These are phyloP conservation scores for Agrotis exclamationis DNA, from an alignment of 2,888 invertebrate genomes.

Conservation along the genomic window DNA sequence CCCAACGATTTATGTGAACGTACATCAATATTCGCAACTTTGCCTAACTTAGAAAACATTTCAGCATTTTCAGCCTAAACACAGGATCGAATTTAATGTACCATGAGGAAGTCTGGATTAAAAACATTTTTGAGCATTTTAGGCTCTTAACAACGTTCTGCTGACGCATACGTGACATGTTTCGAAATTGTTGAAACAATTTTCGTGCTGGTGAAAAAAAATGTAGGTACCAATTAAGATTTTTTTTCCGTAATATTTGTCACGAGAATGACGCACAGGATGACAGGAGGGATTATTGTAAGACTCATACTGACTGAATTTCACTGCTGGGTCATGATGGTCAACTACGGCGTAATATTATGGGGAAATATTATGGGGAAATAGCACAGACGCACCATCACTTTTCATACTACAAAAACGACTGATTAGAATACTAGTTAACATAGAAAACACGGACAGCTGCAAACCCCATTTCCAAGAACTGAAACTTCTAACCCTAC, in stretches of 20 bases:
- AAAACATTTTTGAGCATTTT: constrained; percentile 30
- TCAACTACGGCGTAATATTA: too few relatives aligned
- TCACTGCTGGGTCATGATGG: too few relatives aligned
- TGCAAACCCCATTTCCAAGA: too few relatives aligned
- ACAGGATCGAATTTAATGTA: constrained; percentile 38
- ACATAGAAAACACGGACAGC: too few relatives aligned
- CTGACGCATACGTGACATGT: constrained; percentile 21
- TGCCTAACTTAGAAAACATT: constrained; percentile 27
- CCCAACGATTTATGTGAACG: constrained; percentile 23
- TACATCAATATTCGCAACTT: constrained; percentile 40
- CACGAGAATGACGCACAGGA: too few relatives aligned
- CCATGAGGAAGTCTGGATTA: constrained; percentile 28
- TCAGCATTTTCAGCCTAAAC: constrained; percentile 22
- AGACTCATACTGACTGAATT: too few relatives aligned
- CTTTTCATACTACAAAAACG: too few relatives aligned
- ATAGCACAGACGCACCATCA: too few relatives aligned
- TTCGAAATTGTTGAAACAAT: constrained; percentile 6
- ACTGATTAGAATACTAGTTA: too few relatives aligned
- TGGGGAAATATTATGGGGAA: too few relatives aligned
- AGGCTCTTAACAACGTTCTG: constrained; percentile 20
- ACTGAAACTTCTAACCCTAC: too few relatives aligned
- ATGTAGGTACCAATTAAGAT: background rate
- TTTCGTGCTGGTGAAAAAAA: background rate
- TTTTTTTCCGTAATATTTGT: background rate
- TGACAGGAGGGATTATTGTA: too few relatives aligned